Evolutionary conservation across 2,113 vertebrate genomes (phyloP).

Genomic region (Halichoeres trimaculatus): DNA sequence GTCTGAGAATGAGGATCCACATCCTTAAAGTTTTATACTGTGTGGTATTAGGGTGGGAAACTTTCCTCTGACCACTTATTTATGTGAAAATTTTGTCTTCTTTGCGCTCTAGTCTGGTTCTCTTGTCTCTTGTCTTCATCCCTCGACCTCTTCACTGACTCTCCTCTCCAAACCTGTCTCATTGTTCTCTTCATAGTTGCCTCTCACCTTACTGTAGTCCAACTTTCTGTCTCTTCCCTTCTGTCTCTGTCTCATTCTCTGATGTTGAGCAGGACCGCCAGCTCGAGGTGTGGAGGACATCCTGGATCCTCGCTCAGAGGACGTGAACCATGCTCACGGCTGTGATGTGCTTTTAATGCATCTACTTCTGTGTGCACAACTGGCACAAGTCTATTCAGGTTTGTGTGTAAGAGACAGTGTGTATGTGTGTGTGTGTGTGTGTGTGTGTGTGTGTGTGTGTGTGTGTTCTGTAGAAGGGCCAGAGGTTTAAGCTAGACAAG

Average conservation of each 20-base stretch:
- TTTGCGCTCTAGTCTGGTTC: background rate
- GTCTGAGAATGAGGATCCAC: no score
- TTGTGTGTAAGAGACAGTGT: no score
- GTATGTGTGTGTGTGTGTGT: no score
- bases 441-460: background rate
- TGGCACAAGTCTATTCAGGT: background rate
- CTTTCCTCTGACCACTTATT: no score
- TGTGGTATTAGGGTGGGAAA: no score
- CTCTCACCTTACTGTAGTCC: slow-evolving; percentile 7
- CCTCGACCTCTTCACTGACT: slow-evolving; percentile 23
- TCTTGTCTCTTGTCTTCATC: slow-evolving; percentile 28
- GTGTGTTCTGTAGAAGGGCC: slow-evolving; percentile 35
- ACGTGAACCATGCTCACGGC: slow-evolving; percentile 5
- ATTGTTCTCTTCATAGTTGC: slow-evolving; percentile 19
- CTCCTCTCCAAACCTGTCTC: slow-evolving; percentile 40
- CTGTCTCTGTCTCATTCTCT: slow-evolving; percentile 1
- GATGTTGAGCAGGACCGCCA: slow-evolving; percentile 1
- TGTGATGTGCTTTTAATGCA: background rate
- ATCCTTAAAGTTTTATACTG: no score
- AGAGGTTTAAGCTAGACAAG: slow-evolving; percentile 50
- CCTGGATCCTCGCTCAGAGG: slow-evolving; percentile 33
- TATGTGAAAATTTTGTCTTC: no score
- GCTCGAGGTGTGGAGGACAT: slow-evolving; percentile 59
- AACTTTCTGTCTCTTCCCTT: slow-evolving; percentile 8
- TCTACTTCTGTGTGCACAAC: background rate